Conservation (phyloP, 2,797 vertebrate species). For the Borostomias antarcticus region DNA sequence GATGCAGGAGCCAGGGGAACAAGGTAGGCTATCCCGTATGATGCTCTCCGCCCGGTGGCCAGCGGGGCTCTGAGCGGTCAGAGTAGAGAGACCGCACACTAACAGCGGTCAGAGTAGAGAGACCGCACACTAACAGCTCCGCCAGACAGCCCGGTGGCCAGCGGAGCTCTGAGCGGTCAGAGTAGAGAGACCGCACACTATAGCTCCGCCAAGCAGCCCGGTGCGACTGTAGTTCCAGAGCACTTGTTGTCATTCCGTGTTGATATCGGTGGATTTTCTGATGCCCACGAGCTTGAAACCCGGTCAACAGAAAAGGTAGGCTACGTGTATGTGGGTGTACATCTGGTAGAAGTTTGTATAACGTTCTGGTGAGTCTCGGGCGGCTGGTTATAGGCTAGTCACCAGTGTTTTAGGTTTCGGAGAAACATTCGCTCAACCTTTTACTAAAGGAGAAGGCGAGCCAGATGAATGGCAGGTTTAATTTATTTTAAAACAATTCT, state of each 20-base stretch:
- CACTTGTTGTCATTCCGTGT: slow-evolving; percentile 17
- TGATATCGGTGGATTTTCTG: slow-evolving; percentile 7
- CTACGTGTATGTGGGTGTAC: slow-evolving; percentile 4
- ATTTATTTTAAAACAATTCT: no score
- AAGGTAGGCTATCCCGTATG: slow-evolving; percentile 72
- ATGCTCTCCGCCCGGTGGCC: slow-evolving; percentile 24
- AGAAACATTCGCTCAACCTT: not conserved
- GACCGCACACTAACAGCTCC: no score
- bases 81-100: no score
- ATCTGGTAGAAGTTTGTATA: not conserved
- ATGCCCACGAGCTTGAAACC: not conserved
- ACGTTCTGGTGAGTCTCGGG: not conserved
- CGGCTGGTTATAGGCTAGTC: not conserved
- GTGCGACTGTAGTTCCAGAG: slow-evolving; percentile 2
- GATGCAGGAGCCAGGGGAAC: slow-evolving; percentile 79
- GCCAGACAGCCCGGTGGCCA: slow-evolving; percentile 19
- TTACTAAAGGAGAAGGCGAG: no score
- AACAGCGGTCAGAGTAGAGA: no score
- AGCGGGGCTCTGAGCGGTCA: slow-evolving; percentile 2
- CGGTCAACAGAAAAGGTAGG: slow-evolving; percentile 30
- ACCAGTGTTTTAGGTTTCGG: not conserved
- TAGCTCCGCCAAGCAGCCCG: no score
- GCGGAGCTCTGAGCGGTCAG: slow-evolving; percentile 3
- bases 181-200: no score
- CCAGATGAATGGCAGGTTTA: no score